phyloP scores from a whole-genome alignment of 2,113 vertebrate genomes.

The Parus major region DNA sequence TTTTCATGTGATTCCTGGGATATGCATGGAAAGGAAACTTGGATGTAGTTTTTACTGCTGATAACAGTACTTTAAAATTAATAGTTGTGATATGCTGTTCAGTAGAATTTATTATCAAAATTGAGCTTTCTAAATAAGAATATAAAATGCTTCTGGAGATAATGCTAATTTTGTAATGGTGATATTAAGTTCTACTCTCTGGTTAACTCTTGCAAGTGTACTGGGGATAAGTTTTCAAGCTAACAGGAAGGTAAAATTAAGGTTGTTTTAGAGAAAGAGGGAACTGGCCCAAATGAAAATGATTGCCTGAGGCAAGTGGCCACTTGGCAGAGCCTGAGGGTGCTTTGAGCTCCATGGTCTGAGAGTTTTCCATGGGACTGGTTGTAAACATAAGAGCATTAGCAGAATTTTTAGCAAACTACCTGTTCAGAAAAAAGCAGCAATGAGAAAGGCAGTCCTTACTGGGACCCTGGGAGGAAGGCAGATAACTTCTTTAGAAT shows the following conservation, averaged over 20 bases:
- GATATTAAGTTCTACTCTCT: neutral
- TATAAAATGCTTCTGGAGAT: neutral
- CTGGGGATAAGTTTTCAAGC: neutral
- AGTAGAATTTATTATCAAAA: neutral
- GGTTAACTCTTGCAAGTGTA: neutral
- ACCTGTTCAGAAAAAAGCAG: constrained; percentile 32
- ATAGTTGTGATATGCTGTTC: neutral
- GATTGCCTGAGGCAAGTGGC: neutral
- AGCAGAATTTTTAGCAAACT: neutral
- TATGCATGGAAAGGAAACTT: neutral
- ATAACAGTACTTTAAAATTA: neutral
- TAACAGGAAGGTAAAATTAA: neutral
- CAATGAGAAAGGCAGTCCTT: neutral
- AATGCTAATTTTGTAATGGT: neutral
- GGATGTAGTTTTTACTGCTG: neutral
- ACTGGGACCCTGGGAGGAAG: neutral
- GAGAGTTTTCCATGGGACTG: neutral
- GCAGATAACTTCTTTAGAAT: neutral
- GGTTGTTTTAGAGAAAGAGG: neutral
- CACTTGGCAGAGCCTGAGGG: neutral
- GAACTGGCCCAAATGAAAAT: neutral
- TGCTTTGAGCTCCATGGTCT: neutral
- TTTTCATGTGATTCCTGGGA: neutral
- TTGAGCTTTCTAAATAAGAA: neutral
- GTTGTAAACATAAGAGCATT: neutral